A percentile compares a stretch with the other conserved stretches of the same genome.
Evolutionary conservation across 1,140 invertebrate genomes (phyloP).

Genomic region (Diabrotica undecimpunctata): DNA sequence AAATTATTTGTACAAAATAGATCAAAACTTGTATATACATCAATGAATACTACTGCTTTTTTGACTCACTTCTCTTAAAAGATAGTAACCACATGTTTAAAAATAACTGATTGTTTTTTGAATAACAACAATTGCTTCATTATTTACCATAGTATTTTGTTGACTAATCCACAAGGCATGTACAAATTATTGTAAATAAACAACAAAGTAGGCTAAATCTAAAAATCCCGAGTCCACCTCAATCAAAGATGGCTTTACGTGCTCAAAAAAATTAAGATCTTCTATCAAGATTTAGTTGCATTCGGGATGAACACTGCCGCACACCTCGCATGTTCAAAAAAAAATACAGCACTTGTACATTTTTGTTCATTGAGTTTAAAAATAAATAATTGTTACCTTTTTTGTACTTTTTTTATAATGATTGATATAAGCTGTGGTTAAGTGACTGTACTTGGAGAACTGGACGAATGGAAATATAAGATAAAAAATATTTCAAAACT

Average conservation of each 20-base stretch:
- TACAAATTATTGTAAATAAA: background rate
- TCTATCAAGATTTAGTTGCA: constrained; percentile 25
- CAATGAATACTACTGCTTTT: no score
- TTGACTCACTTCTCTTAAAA: no score
- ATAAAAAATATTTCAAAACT: constrained; percentile 25
- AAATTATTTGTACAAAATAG: no score
- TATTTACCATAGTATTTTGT: no score
- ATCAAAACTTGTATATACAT: no score
- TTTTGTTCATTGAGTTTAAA: constrained; percentile 12
- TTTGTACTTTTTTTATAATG: background rate
- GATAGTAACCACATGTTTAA: no score
- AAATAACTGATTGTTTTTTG: no score
- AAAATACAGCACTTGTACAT: constrained; percentile 33
- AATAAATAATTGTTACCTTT: background rate
- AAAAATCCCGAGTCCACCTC: constrained; percentile 27
- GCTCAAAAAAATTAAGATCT: constrained; percentile 26
- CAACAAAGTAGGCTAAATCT: background rate
- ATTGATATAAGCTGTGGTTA: background rate
- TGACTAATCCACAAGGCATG: background rate
- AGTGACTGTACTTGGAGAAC: no score
- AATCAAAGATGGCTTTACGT: constrained; percentile 36
- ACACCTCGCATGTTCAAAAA: constrained; percentile 41
- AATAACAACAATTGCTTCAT: no score
- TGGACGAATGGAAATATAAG: no score
- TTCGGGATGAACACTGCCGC: constrained; percentile 40